Base-by-base conservation (phyloP, 2,113 vertebrate species). In the Megatriorchis doriae region DNA sequence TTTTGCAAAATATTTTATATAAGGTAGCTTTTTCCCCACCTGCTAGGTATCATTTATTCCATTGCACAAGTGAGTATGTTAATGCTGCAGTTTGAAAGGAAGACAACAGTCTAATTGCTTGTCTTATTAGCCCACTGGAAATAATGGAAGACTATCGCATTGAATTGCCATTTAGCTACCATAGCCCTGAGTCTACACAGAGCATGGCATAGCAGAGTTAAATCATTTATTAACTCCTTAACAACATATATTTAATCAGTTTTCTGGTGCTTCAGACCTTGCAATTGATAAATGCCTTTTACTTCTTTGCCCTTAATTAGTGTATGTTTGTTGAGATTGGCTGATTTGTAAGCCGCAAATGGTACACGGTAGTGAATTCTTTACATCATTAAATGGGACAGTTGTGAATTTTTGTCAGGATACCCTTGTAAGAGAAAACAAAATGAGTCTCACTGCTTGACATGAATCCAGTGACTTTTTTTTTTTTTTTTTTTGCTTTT, bases 161-260 rank as follows among this genome's bases (percentile, higher is more conserved):
- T 82, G 52, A 72, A 52, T 95, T 78, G 52, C 20, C 50, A 52
- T 95, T 96, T 96, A 94, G 58, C 78, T 96, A 47, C 68, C 70
- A 62, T 65, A 96, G 83, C 52, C 70, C 71, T 95, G 74, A 70
- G 77, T 94, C 42, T 75, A 96, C 53, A 36, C 16, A 77, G 68
- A 80, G 59, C 74, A 34, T 93, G 58, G 77, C 59, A 88, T 15
- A 84, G 59, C 65, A 78, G 53, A 86, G 78, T 88, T 95, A 95
- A 97, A 97, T 96, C 95, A 96, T 97, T 96, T 90, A 97, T 96
- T 94, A 90, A 93, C 89, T 96, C 77, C 85, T 97, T 96, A 97
- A 96, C 85, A 95, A 77, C 95, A 86, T 97, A 96, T 96, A 95
- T 93, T 96, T 95, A 97, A 97, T 92, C 96, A 95, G 94, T 96